Evolutionary conservation across 1,140 invertebrate species (phyloP).

Genomic region (Drosophila lacertosa): DNA sequence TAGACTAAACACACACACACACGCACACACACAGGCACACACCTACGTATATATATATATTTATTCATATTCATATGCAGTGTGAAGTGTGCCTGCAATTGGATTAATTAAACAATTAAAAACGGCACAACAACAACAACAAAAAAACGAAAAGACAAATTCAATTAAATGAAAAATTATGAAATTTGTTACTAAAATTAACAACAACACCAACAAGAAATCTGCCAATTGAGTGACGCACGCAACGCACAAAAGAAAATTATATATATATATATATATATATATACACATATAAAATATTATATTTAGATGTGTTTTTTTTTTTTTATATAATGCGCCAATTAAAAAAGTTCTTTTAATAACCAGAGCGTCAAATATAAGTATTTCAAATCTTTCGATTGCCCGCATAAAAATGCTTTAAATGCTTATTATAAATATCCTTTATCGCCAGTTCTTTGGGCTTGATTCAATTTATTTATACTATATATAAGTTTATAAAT

Average conservation of each 20-base stretch:
- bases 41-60: conserved; percentile 8
- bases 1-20: conserved; percentile 43
- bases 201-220: no score
- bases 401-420: conserved; percentile 14
- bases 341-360: conserved; percentile 57
- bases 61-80: conserved; percentile 18
- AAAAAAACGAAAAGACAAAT: conserved; percentile 10
- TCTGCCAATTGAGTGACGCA: conserved; percentile 57
- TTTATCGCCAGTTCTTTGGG: background rate
- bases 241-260: conserved; percentile 42
- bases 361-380: conserved; percentile 6
- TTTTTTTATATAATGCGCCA: conserved; percentile 67
- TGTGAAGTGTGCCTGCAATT: conserved; percentile 59
- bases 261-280: conserved; percentile 8
- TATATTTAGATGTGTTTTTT: conserved; percentile 55
- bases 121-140: conserved; percentile 35
- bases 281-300: no score
- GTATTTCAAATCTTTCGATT: conserved; percentile 1
- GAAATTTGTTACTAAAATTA: conserved; percentile 31
- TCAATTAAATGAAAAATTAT: conserved; percentile 49
- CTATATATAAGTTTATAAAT: background rate
- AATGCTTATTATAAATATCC: conserved; percentile 1
- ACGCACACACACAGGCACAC: conserved; percentile 24
- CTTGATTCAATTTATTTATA: background rate
- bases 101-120: conserved; percentile 79